A percentile compares a stretch with the other conserved stretches of the same genome.
These are phyloP conservation scores for Halcyon smyrnensis DNA, from an alignment of 2,797 vertebrate species.

Conservation along the genomic window DNA sequence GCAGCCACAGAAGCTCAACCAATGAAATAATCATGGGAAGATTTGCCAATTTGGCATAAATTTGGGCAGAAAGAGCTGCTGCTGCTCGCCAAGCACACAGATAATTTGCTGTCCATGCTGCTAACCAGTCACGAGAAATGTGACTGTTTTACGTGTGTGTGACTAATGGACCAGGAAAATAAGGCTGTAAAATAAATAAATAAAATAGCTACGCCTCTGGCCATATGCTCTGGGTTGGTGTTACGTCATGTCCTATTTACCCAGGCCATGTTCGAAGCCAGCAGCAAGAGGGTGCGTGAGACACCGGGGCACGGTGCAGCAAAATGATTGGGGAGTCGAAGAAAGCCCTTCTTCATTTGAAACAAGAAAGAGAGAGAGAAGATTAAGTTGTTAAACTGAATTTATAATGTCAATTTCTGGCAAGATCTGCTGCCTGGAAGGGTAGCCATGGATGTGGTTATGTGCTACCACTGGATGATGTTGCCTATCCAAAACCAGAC, in stretches of 20 bases:
- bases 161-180: neutral
- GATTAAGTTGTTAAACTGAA: neutral
- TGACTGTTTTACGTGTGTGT: neutral
- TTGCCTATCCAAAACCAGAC: conserved; percentile 10
- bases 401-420: neutral
- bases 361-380: neutral
- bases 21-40: neutral
- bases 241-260: neutral
- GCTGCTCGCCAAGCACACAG: neutral
- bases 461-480: neutral
- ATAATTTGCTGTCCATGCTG: neutral
- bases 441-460: neutral
- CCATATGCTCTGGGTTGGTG: neutral
- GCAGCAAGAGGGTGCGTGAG: neutral
- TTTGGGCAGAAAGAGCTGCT: neutral
- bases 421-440: neutral
- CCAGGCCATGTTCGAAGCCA: fast-evolving
- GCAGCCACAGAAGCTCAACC: conserved; percentile 3
- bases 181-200: neutral
- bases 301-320: fast-evolving
- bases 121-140: neutral
- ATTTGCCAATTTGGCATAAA: neutral
- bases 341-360: neutral
- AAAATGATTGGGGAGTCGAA: neutral
- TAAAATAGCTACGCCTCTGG: neutral